Conservation (phyloP, 2,113 vertebrate genomes). For the Saccopteryx bilineata region DNA sequence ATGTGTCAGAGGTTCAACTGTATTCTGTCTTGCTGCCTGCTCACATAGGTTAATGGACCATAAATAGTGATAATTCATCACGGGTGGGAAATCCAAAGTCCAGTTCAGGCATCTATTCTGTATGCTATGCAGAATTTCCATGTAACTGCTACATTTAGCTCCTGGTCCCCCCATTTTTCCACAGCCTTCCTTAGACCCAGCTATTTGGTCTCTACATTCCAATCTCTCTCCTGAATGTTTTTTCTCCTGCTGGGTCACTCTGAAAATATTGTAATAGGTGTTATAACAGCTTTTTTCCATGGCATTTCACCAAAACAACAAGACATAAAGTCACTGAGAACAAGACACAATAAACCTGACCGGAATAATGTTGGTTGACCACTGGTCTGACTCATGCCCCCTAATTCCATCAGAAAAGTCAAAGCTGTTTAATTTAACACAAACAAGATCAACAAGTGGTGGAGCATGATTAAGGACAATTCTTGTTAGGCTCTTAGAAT, state of each 20-base stretch:
- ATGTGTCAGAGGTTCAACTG: neutral
- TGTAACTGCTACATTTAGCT: conserved; percentile 15
- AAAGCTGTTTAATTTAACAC: conserved; percentile 20
- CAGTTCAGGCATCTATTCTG: neutral
- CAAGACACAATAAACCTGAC: conserved; percentile 50
- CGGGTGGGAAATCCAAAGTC: conserved; percentile 38
- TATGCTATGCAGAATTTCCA: neutral
- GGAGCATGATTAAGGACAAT: neutral
- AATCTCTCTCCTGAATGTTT: conserved; percentile 63
- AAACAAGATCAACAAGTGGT: conserved; percentile 21
- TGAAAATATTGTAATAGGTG: conserved; percentile 81
- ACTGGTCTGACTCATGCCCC: neutral
- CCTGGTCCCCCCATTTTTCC: neutral
- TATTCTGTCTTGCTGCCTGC: neutral
- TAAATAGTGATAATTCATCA: neutral
- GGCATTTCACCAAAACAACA: conserved; percentile 75
- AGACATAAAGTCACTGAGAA: conserved; percentile 40
- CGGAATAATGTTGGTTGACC: neutral
- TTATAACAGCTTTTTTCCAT: conserved; percentile 75
- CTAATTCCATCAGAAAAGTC: neutral
- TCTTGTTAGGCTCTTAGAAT: conserved; percentile 40
- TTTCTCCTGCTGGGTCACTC: conserved; percentile 72
- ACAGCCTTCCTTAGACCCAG: conserved; percentile 10
- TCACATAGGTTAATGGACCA: neutral
- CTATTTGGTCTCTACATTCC: conserved; percentile 60